Conservation (phyloP, 2,888 invertebrate species). For the Caenorhabditis japonica region DNA sequence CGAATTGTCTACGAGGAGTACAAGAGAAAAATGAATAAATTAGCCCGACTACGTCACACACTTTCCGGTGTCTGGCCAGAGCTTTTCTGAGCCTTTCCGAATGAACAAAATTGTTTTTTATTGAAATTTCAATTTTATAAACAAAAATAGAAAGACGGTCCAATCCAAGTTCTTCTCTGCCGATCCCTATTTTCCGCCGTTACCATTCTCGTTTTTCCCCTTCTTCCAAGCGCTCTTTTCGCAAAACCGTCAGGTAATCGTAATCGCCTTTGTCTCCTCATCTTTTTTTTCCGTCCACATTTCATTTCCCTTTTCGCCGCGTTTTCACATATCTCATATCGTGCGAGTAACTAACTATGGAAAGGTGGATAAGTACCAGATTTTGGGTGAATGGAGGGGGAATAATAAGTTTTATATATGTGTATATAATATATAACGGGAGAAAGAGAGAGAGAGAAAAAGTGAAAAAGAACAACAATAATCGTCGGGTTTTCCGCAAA, state of each 20-base stretch:
- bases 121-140: too few species aligned
- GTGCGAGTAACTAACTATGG: neutral
- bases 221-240: conserved; percentile 9
- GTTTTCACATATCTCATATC: conserved; percentile 16
- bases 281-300: neutral
- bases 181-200: neutral
- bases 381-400: conserved; percentile 6
- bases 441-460: neutral
- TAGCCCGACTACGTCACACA: too few species aligned
- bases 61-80: too few species aligned
- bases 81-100: too few species aligned
- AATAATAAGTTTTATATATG: conserved; percentile 48
- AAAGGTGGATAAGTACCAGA: conserved; percentile 40
- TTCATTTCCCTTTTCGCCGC: neutral
- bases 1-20: neutral
- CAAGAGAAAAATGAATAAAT: neutral
- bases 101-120: too few species aligned
- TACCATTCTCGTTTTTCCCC: neutral
- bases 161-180: too few species aligned
- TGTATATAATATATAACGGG: too few species aligned
- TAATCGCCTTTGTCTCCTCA: conserved; percentile 34
- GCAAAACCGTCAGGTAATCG: too few species aligned
- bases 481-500: too few species aligned
- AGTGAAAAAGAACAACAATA: too few species aligned
- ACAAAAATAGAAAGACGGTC: too few species aligned